Percentiles rank a stretch among this genome's conserved stretches.
These are phyloP conservation scores for Diploptera punctata DNA, from an alignment of 2,888 invertebrate species.

Conservation along the genomic window DNA sequence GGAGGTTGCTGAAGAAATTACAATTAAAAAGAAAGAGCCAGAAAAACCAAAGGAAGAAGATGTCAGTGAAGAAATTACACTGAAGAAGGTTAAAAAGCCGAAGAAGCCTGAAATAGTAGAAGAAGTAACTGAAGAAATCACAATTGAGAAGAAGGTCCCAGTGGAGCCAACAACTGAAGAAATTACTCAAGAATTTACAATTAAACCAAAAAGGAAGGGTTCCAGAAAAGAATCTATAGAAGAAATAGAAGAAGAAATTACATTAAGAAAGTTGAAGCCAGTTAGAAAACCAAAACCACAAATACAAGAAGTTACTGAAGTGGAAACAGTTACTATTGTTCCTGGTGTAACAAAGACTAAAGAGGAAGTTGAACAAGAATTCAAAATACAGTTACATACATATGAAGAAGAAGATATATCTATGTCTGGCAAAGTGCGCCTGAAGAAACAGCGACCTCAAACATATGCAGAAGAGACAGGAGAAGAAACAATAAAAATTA, in stretches of 20 bases:
- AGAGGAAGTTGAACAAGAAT: constrained; percentile 90
- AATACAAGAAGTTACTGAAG: constrained; percentile 74
- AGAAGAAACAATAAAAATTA: constrained; percentile 75
- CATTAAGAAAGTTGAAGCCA: constrained; percentile 75
- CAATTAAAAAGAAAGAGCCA: constrained; percentile 44
- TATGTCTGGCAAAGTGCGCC: constrained; percentile 81
- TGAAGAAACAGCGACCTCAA: constrained; percentile 73
- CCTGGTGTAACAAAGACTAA: constrained; percentile 78
- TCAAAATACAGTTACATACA: constrained; percentile 83
- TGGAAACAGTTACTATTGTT: constrained; percentile 81
- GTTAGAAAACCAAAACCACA: constrained; percentile 69
- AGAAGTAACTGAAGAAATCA: constrained; percentile 53
- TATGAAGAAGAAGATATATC: constrained; percentile 90
- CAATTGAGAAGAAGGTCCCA: constrained; percentile 48
- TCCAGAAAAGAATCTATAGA: constrained; percentile 42
- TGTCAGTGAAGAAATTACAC: constrained; percentile 54
- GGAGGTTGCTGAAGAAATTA: constrained; percentile 48
- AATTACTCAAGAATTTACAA: constrained; percentile 65
- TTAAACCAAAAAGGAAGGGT: constrained; percentile 49
- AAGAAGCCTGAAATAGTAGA: constrained; percentile 45
- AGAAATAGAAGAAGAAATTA: constrained; percentile 65
- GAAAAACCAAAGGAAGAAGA: constrained; percentile 52
- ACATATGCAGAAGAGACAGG: constrained; percentile 80
- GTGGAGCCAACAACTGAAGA: constrained; percentile 31
- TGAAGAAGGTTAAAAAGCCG: constrained; percentile 49